These are phyloP conservation scores for Blera fallax DNA, from an alignment of 2,888 invertebrate species.

Conservation along the genomic window DNA sequence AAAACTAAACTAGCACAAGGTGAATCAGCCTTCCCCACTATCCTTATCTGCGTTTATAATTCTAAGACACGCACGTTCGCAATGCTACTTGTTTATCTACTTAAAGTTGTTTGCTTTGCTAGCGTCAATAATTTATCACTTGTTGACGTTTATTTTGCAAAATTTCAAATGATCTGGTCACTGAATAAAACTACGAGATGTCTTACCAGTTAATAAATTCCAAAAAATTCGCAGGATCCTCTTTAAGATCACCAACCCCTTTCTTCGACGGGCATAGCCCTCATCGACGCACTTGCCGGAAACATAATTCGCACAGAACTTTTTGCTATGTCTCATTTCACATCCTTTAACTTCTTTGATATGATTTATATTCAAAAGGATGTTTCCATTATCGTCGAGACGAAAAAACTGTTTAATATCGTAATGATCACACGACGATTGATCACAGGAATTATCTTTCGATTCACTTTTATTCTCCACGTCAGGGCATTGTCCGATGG, in stretches of 20 bases:
- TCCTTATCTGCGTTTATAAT: neutral
- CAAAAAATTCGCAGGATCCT: slow-evolving; percentile 75
- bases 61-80: neutral
- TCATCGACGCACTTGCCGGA: slow-evolving; percentile 76
- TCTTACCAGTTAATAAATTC: slow-evolving; percentile 78
- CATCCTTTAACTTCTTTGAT: slow-evolving; percentile 78
- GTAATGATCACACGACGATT: slow-evolving; percentile 78
- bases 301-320: slow-evolving; percentile 50
- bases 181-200: too few species aligned
- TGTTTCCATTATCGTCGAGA: slow-evolving; percentile 81
- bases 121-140: too few species aligned
- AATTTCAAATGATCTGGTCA: too few species aligned
- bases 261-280: slow-evolving; percentile 57
- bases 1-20: slow-evolving; percentile 25
- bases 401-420: slow-evolving; percentile 81
- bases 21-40: slow-evolving; percentile 13
- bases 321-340: slow-evolving; percentile 72
- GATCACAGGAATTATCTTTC: neutral
- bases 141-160: too few species aligned
- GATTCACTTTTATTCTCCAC: slow-evolving; percentile 58
- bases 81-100: neutral
- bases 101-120: neutral
- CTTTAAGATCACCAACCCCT: slow-evolving; percentile 73
- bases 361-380: slow-evolving; percentile 79
- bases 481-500: slow-evolving; percentile 78